Base-by-base conservation (phyloP, 2,888 invertebrate genomes). In the Stomorhina lunata region DNA sequence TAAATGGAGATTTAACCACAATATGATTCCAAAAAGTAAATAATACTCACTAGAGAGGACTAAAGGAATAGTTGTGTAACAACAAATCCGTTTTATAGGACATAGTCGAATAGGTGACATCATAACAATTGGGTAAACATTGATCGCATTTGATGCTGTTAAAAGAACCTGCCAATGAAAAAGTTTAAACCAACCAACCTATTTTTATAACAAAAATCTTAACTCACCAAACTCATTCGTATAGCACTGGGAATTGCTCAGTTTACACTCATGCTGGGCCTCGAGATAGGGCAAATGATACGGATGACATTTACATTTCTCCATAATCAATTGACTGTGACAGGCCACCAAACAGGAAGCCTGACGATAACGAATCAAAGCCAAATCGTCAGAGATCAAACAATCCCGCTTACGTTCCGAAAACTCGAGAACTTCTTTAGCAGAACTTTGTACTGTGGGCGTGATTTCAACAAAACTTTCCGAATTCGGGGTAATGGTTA, bases 121-220 rank as follows among this genome's bases (percentile, higher is more conserved):
- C 91, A 81, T 91, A 88, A 75, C 91, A 91, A 69, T 90, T 90
- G 2, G 91, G 91, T 17, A 90, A 84, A 63, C 91, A 91, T 7
- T 90, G 88, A 48, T 88, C 88, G 69, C 91, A 91, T 34, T 88
- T 88, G 2, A 88, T 86, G 37, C 87, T 90, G 77, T 90, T 90
- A 34, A 91, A 90, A 34, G 86, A 85, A 55, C 90, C 91, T 90
- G 55, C 4, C 84, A 84, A 59, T 12, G 12, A 1, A 22, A 17
- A 50, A 43, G 2, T 25, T 32, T 5, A 29, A 5, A 34, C 20
- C 15, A 9, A 25, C 2, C 6, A 25, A 17, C 3, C 12, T 4
- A 17, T 45, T 22, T 15, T 29, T 4, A 3, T 48, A n/a, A n/a
- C 1, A 57, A 25, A 37, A 27, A 22, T 53, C 10, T 32, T 12